Conservation (phyloP, 2,113 vertebrate species). For the Thermophis baileyi region DNA sequence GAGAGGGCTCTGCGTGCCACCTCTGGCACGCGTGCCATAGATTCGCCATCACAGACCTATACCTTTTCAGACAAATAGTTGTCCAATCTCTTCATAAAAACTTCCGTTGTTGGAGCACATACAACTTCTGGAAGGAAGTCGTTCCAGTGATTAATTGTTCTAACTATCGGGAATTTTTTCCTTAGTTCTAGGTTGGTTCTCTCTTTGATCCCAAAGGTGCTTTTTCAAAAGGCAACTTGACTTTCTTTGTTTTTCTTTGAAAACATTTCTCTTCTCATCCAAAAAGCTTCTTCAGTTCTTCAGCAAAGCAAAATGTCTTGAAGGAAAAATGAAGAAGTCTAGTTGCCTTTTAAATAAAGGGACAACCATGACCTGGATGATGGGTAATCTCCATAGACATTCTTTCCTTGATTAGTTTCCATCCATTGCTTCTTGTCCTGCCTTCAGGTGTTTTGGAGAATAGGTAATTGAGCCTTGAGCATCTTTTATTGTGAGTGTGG, state of each 20-base stretch:
- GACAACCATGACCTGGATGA: too few species aligned
- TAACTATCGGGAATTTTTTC: too few species aligned
- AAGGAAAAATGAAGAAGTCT: neutral
- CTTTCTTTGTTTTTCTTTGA: neutral
- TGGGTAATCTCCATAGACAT: neutral
- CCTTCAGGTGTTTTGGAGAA: neutral
- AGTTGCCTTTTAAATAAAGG: too few species aligned
- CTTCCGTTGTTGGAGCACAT: too few species aligned
- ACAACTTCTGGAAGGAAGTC: too few species aligned
- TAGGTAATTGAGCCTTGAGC: neutral
- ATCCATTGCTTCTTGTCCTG: neutral
- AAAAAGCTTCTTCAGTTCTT: neutral
- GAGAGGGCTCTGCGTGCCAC: too few species aligned
- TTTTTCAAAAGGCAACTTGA: neutral
- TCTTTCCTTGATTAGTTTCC: neutral
- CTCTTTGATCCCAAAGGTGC: neutral
- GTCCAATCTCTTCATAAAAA: too few species aligned
- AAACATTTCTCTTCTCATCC: neutral
- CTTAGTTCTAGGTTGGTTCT: neutral
- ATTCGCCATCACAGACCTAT: too few species aligned
- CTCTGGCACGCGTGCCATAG: too few species aligned
- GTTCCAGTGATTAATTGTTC: too few species aligned
- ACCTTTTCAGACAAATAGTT: too few species aligned
- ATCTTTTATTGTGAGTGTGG: neutral
- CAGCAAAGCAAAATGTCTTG: neutral